Base-by-base conservation (phyloP, 2,113 vertebrate genomes). In the Poicephalus meyeri region DNA sequence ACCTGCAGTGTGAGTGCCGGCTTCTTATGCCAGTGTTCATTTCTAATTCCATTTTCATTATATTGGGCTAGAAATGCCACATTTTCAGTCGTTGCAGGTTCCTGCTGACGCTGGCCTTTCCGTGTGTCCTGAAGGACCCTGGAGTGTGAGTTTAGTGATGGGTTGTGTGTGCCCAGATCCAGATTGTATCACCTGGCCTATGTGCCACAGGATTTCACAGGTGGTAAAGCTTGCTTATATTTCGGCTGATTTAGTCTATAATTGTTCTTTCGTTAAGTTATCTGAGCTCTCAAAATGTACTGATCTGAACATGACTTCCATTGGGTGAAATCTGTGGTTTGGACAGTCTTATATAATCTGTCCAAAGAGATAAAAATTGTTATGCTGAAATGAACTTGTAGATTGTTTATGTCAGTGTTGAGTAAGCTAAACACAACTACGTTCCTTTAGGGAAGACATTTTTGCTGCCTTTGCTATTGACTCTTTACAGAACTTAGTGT, bases 261-360 rank as follows among this genome's bases (percentile, higher is more conserved):
- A 5, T 58, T 53, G 7, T 74, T 86, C 18, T 73, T 73, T 58
- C 37, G 13, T 64, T 7, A 73, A 73, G 47, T 63, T 94, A 10
- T 24, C 18, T 0, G 1, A 86, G 25, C 29, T 90, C 31, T 83
- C 60, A 65, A 29, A 77, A 28, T n/a, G 14, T 76, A 17, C 44
- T 41, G 58, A 24, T 61, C 8, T 0, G 1, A 80, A 28, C 33
- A n/a, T 68, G 65, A 53, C 41, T 89, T 83, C 41, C 12, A 8
- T 24, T 78, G 79, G 23, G 3, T 76, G 74, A 94, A 55, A 42
- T 81, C 13, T 86, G 20, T 81, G 46, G 8, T 91, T 95, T 94
- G 92, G 77, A 80, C 94, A 84, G 50, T 69, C 37, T 95, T 96
- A 86, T 8, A 12, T 95, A 83, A 94, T 78, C 80, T 91, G 92